Base-by-base conservation (phyloP, 2,888 invertebrate genomes). In the Nemoura dubitans region DNA sequence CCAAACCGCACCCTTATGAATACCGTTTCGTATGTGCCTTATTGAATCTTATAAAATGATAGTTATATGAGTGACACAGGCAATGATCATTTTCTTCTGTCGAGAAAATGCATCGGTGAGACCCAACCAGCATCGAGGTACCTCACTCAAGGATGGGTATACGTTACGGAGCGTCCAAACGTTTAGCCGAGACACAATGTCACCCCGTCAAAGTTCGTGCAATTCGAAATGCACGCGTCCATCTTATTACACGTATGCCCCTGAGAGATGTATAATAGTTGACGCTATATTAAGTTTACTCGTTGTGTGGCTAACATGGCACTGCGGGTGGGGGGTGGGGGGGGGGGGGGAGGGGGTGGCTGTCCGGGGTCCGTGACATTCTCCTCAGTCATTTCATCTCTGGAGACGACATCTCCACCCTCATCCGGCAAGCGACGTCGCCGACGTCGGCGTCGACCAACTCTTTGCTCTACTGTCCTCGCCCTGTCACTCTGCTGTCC, bases 381-480 rank as follows among this genome's bases (percentile, higher is more conserved):
- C 78, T 26, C 78, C 76, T 29, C 86, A 28, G 78, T 76, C 28
- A 78, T 2, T 30, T 78, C 86, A 43, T 80, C 83, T 81, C 86
- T 86, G 83, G 86, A 83, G 84, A 83, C 83, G 83, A 87, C 86
- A 84, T 85, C 14, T 76, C 83, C 83, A 76, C 77, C 83, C 86
- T 42, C 84, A 28, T 28, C 76, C 59, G 28, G 25, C 84, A 43
- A 43, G 26, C 84, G 76, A 36, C 76, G 76, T 43, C 83, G 59
- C 6, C 59, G 59, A 59, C 83, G 36, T 83, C 43, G 76, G 27
- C 85, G 85, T 21, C 85, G 76, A 76, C 76, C 86, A 85, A 76
- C 86, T 82, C 82, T 80, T 83, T 76, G 82, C n/a, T n/a, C 84
- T 42, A n/a, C 86, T 76, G 76, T 81, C 83, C 78, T 43, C 83